Percentiles rank a stretch among this genome's conserved stretches.
These are phyloP conservation scores for Clusia tigrina DNA, from an alignment of 2,888 invertebrate species.

Conservation along the genomic window DNA sequence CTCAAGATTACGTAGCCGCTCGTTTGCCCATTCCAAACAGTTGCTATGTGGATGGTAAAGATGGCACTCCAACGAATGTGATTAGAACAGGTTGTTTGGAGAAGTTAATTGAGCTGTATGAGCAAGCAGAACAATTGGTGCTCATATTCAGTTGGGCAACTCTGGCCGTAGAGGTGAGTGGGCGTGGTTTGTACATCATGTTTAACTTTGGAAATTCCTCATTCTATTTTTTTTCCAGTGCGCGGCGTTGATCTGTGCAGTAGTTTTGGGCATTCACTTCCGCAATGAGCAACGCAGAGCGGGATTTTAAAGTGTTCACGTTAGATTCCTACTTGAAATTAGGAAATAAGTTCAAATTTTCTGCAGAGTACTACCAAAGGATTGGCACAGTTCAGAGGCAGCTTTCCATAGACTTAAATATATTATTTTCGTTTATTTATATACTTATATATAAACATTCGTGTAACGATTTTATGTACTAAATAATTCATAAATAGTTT, in stretches of 20 bases:
- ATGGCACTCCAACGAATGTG: slow-evolving; percentile 24
- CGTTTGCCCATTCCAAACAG: slow-evolving; percentile 45
- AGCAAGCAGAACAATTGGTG: slow-evolving; percentile 65
- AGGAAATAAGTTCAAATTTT: neutral
- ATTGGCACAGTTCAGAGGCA: slow-evolving; percentile 3
- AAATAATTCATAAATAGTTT: too few species aligned
- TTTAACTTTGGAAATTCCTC: neutral
- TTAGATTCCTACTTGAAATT: neutral
- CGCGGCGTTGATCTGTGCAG: slow-evolving; percentile 80
- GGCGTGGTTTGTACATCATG: slow-evolving; percentile 16
- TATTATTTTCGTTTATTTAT: too few species aligned
- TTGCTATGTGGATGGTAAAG: slow-evolving; percentile 39
- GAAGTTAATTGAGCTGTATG: slow-evolving; percentile 40
- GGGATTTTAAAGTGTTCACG: slow-evolving; percentile 65
- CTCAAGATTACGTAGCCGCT: slow-evolving; percentile 45
- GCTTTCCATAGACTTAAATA: too few species aligned
- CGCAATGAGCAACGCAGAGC: slow-evolving; percentile 80
- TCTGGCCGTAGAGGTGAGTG: slow-evolving; percentile 73
- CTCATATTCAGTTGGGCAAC: slow-evolving; percentile 73
- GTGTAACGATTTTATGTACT: too few species aligned
- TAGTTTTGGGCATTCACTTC: slow-evolving; percentile 85
- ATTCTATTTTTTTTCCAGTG: slow-evolving; percentile 35
- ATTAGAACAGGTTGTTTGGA: slow-evolving; percentile 44
- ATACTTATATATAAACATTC: too few species aligned
- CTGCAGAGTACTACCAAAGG: slow-evolving; percentile 24